These are phyloP conservation scores for Drosophila bipectinata DNA, from an alignment of 1,140 invertebrate species.

Conservation along the genomic window DNA sequence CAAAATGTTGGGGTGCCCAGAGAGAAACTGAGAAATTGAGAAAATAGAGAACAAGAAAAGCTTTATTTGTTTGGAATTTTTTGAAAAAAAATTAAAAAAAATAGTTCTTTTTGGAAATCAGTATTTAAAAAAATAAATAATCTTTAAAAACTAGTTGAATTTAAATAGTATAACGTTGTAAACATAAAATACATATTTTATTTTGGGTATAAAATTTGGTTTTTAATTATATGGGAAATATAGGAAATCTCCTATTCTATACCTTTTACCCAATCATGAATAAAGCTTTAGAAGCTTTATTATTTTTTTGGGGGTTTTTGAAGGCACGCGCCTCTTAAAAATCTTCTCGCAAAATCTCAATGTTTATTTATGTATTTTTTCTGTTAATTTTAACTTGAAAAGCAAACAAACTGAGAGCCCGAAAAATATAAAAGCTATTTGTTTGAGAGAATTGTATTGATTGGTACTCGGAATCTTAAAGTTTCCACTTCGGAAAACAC, in stretches of 20 bases:
- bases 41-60: not conserved
- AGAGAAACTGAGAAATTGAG: not conserved
- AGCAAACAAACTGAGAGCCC: slow-evolving; percentile 3
- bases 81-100: not conserved
- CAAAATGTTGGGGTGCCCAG: not conserved
- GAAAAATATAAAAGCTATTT: not conserved
- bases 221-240: not conserved
- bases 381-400: slow-evolving; percentile 34
- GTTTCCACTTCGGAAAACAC: slow-evolving; percentile 15
- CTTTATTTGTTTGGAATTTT: not conserved
- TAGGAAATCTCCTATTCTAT: slow-evolving; percentile 1
- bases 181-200: too few relatives aligned
- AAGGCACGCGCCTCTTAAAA: slow-evolving; percentile 27
- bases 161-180: too few relatives aligned
- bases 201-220: too few relatives aligned
- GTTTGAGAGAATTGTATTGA: not conserved
- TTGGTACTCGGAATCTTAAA: not conserved
- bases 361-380: slow-evolving; percentile 44
- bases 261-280: not conserved
- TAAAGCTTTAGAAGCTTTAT: slow-evolving; percentile 29
- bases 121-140: not conserved
- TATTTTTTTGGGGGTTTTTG: slow-evolving; percentile 3
- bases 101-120: not conserved
- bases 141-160: not conserved
- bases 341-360: slow-evolving; percentile 1